Percentiles rank a stretch among this genome's conserved stretches.
phyloP scores from a whole-genome alignment of 2,113 vertebrate genomes.

The Gulo gulo region DNA sequence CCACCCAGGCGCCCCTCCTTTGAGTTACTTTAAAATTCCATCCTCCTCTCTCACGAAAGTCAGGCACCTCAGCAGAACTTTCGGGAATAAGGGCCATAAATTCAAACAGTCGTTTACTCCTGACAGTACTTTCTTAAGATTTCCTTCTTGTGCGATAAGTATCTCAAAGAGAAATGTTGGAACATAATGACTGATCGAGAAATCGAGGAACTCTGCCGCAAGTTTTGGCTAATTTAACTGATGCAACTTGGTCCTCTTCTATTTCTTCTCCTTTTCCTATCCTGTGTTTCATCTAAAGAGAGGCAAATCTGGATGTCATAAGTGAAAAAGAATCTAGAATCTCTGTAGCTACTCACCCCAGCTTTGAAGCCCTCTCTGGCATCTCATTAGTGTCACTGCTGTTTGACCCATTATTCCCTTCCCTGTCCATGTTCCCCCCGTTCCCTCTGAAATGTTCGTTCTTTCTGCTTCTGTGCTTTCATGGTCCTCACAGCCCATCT shows the following conservation, averaged over 20 bases:
- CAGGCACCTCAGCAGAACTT: not conserved
- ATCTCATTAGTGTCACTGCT: not conserved
- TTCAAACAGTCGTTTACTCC: not conserved
- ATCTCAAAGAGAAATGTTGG: not conserved
- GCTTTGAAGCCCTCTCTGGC: not conserved
- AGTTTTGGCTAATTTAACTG: not conserved
- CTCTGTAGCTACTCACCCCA: not conserved
- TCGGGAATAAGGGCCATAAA: not conserved
- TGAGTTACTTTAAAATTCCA: conserved; percentile 1
- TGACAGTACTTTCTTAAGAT: not conserved
- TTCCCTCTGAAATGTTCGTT: not conserved
- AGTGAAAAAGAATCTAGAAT: not conserved
- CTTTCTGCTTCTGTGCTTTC: not conserved
- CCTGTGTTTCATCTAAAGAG: not conserved
- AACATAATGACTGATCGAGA: not conserved
- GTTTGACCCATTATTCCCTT: not conserved
- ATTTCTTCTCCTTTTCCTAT: not conserved
- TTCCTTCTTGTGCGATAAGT: not conserved
- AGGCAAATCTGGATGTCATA: not conserved
- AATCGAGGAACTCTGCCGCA: not conserved
- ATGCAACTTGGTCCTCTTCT: not conserved
- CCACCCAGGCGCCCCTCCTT: not conserved
- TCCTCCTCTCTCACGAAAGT: not conserved
- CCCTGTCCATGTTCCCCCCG: not conserved
- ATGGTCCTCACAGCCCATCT: not conserved